These are phyloP conservation scores for Ramazzottius varieornatus DNA, from an alignment of 2,888 invertebrate species.

Conservation along the genomic window DNA sequence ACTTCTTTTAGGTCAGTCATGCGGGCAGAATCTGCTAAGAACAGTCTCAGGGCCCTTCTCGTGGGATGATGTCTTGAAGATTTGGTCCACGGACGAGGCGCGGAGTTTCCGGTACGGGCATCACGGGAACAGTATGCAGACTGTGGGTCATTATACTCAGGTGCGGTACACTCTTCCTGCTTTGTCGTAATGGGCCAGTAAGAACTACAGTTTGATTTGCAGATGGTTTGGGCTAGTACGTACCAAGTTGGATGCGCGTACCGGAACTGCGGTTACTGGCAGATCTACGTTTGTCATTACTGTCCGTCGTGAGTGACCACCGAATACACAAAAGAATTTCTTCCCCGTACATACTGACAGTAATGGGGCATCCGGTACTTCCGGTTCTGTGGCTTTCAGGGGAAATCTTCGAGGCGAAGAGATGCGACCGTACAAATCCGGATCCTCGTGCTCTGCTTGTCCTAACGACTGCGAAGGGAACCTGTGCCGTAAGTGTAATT, in stretches of 20 bases:
- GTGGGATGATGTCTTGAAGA: not conserved
- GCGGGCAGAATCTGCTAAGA: not conserved
- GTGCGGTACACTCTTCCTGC: not conserved
- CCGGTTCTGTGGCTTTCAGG: not conserved
- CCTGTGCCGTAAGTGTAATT: not conserved
- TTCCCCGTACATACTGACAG: too few relatives aligned
- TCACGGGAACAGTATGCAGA: not conserved
- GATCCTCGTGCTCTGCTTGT: not conserved
- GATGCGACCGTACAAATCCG: not conserved
- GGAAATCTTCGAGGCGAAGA: not conserved
- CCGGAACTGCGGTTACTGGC: not conserved
- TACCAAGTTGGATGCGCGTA: not conserved
- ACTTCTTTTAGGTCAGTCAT: not conserved
- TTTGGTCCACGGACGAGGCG: not conserved
- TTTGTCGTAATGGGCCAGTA: too few relatives aligned
- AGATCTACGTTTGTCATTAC: not conserved
- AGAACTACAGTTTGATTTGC: too few relatives aligned
- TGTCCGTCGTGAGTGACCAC: not conserved
- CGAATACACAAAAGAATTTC: too few relatives aligned
- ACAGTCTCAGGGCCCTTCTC: not conserved
- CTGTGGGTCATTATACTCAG: not conserved
- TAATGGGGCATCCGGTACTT: too few relatives aligned
- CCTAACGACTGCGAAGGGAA: not conserved
- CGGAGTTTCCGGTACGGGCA: not conserved
- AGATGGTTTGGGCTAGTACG: not conserved